Conservation (phyloP, 2,113 vertebrate species). For the Halichoerus grypus region DNA sequence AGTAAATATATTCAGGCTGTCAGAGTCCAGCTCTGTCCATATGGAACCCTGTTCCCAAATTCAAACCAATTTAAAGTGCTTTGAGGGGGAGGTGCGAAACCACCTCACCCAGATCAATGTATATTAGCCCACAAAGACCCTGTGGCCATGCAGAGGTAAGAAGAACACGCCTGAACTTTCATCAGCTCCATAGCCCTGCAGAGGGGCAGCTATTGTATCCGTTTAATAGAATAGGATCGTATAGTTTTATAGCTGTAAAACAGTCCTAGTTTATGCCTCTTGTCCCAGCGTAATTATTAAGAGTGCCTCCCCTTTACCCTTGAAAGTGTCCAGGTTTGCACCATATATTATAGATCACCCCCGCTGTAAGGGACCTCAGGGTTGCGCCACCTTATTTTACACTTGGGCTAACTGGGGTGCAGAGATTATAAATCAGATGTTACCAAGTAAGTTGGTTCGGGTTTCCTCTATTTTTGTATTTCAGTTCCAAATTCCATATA, state of each 20-base stretch:
- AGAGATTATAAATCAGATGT: neutral
- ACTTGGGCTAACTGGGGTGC: neutral
- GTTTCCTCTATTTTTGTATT: slow-evolving; percentile 38
- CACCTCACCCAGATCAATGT: neutral
- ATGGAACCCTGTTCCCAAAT: slow-evolving; percentile 84
- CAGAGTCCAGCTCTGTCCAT: slow-evolving; percentile 79
- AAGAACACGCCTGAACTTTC: slow-evolving; percentile 22
- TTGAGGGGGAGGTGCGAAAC: slow-evolving; percentile 54
- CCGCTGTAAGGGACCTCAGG: neutral
- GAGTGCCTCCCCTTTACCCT: slow-evolving; percentile 27
- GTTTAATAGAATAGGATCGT: neutral
- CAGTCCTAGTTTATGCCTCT: slow-evolving; percentile 3
- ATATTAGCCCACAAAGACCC: slow-evolving; percentile 46
- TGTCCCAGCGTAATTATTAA: neutral
- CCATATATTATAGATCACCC: neutral
- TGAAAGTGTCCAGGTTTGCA: neutral
- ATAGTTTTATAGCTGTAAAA: slow-evolving; percentile 22
- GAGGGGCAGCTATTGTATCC: neutral
- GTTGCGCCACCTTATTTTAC: neutral
- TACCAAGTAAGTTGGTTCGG: neutral
- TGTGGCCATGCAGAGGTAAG: neutral
- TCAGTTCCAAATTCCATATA: neutral
- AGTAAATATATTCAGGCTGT: slow-evolving; percentile 86
- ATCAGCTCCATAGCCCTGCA: neutral
- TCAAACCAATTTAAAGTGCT: slow-evolving; percentile 80